phyloP scores from a whole-genome alignment of 2,797 vertebrate species.

The Pipistrellus nathusii region DNA sequence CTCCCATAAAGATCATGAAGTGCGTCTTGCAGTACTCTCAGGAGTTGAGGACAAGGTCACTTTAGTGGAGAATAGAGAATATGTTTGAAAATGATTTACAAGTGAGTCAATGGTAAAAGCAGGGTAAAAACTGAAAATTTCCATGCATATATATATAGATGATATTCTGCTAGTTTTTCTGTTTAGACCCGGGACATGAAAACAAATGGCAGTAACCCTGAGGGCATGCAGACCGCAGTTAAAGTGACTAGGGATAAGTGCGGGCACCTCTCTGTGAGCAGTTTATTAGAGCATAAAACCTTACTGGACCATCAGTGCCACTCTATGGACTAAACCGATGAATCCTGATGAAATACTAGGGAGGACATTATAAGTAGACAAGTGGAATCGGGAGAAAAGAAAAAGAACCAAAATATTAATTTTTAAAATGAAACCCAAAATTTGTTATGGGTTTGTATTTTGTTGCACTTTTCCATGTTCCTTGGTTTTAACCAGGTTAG shows the following conservation, averaged over 20 bases:
- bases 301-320: not conserved
- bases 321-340: not conserved
- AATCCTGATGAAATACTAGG: not conserved
- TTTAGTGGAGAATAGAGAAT: not conserved
- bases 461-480: not conserved
- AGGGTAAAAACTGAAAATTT: slow-evolving; percentile 1
- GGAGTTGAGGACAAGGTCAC: not conserved
- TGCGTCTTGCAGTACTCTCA: not conserved
- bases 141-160: not conserved
- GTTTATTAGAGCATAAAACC: slow-evolving; percentile 15
- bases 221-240: not conserved
- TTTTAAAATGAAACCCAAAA: slow-evolving; percentile 5
- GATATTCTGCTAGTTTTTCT: slow-evolving; percentile 5
- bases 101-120: not conserved
- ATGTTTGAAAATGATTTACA: slow-evolving; percentile 45
- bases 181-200: not conserved
- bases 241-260: not conserved
- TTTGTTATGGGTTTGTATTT: not conserved
- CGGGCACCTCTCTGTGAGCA: not conserved
- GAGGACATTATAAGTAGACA: not conserved
- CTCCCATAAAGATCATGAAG: not conserved
- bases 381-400: not conserved
- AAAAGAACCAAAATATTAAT: not conserved
- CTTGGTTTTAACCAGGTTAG: not conserved
- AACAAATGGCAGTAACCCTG: not conserved